Conservation (phyloP, 2,113 vertebrate species). For the Addax nasomaculatus region DNA sequence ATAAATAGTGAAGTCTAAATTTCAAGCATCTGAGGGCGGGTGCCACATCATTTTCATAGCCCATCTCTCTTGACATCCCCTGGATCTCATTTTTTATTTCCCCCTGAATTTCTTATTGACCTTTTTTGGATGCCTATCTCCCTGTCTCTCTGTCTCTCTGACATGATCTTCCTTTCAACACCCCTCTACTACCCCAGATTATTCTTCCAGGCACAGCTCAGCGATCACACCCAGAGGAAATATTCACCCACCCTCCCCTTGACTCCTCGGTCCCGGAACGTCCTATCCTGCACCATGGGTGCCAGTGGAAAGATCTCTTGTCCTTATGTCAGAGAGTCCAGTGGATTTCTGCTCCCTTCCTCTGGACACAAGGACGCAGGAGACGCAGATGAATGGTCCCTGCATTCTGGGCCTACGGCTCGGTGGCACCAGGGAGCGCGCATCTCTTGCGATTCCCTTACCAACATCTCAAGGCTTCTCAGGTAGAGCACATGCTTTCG, state of each 20-base stretch:
- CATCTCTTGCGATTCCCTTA: neutral
- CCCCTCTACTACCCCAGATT: neutral
- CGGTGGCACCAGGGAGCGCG: neutral
- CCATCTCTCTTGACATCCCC: neutral
- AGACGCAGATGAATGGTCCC: neutral
- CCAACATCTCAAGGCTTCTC: neutral
- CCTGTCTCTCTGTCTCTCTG: neutral
- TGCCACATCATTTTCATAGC: neutral
- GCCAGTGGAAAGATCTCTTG: neutral
- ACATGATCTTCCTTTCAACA: neutral
- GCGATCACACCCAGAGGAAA: neutral
- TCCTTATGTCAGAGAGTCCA: neutral
- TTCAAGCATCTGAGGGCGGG: neutral
- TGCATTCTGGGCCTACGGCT: neutral
- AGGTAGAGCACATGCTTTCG: neutral
- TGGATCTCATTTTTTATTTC: neutral
- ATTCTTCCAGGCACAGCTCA: neutral
- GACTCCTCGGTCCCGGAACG: neutral
- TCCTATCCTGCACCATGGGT: fast-evolving
- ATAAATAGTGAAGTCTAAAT: neutral
- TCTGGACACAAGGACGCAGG: neutral
- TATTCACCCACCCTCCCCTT: neutral
- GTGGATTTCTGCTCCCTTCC: neutral
- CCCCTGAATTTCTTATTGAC: neutral
- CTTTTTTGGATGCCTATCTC: neutral